Evolutionary conservation across 2,797 vertebrate genomes (phyloP).

Genomic region (Fundulus diaphanus): DNA sequence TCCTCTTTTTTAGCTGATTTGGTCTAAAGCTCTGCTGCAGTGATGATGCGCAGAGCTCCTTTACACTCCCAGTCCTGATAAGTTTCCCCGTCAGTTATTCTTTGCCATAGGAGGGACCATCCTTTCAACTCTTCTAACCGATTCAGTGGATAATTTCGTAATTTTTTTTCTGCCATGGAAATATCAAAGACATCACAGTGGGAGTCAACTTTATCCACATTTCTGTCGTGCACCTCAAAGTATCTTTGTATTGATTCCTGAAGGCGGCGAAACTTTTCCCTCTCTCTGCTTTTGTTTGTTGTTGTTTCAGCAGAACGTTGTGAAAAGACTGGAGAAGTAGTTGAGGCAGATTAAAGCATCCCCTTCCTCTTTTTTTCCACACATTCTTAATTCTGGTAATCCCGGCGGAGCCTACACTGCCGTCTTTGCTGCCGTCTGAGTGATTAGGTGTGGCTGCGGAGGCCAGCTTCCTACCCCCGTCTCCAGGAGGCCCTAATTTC

Average conservation of each 20-base stretch:
- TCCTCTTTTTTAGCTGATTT: conserved; percentile 75
- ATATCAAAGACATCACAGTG: conserved; percentile 65
- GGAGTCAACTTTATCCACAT: conserved; percentile 62
- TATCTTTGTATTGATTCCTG: conserved; percentile 68
- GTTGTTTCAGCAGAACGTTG: conserved; percentile 66
- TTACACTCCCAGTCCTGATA: conserved; percentile 44
- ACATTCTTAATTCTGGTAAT: conserved; percentile 71
- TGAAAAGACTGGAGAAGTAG: conserved; percentile 73
- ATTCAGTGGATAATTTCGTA: conserved; percentile 63
- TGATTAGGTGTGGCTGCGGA: conserved; percentile 86
- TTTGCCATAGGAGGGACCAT: conserved; percentile 59
- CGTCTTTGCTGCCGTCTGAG: conserved; percentile 78
- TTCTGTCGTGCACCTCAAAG: conserved; percentile 63
- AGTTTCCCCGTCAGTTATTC: conserved; percentile 41
- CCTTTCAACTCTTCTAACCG: conserved; percentile 60
- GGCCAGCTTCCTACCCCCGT: conserved; percentile 75
- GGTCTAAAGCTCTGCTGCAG: conserved; percentile 67
- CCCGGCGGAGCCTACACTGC: conserved; percentile 72
- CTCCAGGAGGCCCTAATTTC: conserved; percentile 79
- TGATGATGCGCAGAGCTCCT: conserved; percentile 62
- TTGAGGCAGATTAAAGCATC: conserved; percentile 80
- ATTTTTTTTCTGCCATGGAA: conserved; percentile 53
- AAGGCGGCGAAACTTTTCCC: conserved; percentile 61
- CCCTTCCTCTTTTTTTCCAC: conserved; percentile 34
- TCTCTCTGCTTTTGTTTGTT: conserved; percentile 64